Base-by-base conservation (phyloP, 1,140 invertebrate genomes). In the Hylyphantes graminicola region DNA sequence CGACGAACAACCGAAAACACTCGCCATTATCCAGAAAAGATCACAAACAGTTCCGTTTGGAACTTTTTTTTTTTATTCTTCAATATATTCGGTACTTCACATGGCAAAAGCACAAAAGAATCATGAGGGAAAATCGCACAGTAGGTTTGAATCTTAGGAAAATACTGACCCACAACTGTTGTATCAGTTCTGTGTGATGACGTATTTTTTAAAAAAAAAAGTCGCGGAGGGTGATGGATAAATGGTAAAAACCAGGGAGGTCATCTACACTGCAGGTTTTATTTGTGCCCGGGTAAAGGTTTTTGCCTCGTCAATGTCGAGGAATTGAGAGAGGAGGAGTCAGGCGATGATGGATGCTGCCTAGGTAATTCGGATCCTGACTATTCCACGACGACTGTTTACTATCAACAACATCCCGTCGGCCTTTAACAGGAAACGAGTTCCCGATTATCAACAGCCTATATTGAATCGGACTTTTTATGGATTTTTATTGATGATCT, bases 331-430 rank as follows among this genome's bases (percentile, higher is more conserved):
- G 67, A 73, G 78, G 78, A 57, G 79, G 79, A 81, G 79, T 81
- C 79, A 61, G 21, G 13, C 10, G n/a, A 83, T 83, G 80, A 83
- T 83, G 80, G 72, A 83, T 83, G 68, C 48, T 11, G 17, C 59
- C 57, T 35, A 13, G n/a, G 57, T 67, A 73, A 81, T 81, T 81
- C 63, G 61, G 55, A 21, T 54, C 65, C 70, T 68, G 21, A 70
- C 57, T 81, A 73, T 81, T 73, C 61, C 12, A 54, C 19, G 35
- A 83, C 57, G 80, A 83, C 50, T 83, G 80, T 83, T 83, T 83
- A 83, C 80, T 75, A 65, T 83, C 80, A 83, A 83, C 80, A 83
- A 83, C 72, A 83, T 83, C 80, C n/a, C 80, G 70, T 74, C 17
- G 59, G 54, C 48, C 59, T 57, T 35, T n/a, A 35, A 50, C 67